These are phyloP conservation scores for Aporophyla lueneburgensis DNA, from an alignment of 2,888 invertebrate species.

Conservation along the genomic window DNA sequence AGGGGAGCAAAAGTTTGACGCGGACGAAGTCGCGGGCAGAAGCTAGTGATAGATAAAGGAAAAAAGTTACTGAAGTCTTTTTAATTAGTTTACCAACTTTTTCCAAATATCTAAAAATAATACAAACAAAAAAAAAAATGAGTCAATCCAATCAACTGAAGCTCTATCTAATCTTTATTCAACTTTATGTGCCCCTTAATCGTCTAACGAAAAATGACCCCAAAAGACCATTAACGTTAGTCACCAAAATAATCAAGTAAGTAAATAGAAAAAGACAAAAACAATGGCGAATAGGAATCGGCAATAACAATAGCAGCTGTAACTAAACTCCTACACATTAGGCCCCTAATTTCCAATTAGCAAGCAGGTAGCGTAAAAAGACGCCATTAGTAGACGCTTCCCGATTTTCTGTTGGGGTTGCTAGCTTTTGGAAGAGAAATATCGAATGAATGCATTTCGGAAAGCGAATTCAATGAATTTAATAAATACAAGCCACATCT, in stretches of 20 bases:
- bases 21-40: too few relatives aligned
- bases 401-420: conserved; percentile 70
- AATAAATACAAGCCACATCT: not conserved
- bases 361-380: conserved; percentile 90
- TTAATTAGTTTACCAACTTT: not conserved
- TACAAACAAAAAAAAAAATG: not conserved
- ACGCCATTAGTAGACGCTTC: conserved; percentile 86
- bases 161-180: conserved; percentile 29
- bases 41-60: not conserved
- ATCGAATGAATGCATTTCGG: conserved; percentile 41
- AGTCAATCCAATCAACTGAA: conserved; percentile 29
- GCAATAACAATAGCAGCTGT: conserved; percentile 85
- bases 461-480: not conserved
- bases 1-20: too few relatives aligned
- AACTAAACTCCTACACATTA: conserved; percentile 88
- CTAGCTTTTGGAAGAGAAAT: conserved; percentile 43
- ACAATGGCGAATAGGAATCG: conserved; percentile 84
- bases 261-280: conserved; percentile 78
- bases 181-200: conserved; percentile 50
- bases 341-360: conserved; percentile 89
- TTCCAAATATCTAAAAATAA: not conserved
- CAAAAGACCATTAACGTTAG: conserved; percentile 53
- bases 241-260: conserved; percentile 76
- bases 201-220: conserved; percentile 37
- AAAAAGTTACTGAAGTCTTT: not conserved